Percentiles rank a stretch among this genome's conserved stretches.
These are phyloP conservation scores for Polypedilum vanderplanki DNA, from an alignment of 1,140 invertebrate genomes.

Conservation along the genomic window DNA sequence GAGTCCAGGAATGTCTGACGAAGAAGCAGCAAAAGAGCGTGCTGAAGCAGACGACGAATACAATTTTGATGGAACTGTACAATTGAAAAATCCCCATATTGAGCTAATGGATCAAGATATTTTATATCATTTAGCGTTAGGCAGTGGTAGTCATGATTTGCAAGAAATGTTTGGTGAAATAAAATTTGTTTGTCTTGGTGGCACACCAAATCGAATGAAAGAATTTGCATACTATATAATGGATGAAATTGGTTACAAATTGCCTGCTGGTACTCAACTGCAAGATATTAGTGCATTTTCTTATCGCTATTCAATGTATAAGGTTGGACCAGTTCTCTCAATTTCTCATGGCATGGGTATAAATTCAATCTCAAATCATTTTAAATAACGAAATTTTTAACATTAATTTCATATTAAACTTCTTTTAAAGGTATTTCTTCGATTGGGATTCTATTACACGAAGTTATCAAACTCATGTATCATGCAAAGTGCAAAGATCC, in stretches of 20 bases:
- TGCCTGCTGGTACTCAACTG: constrained; percentile 78
- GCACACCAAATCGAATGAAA: constrained; percentile 90
- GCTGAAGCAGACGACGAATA: too few relatives aligned
- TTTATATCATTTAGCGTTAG: constrained; percentile 87
- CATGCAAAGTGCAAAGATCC: constrained; percentile 63
- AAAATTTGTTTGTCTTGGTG: constrained; percentile 98
- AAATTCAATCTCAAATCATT: too few relatives aligned
- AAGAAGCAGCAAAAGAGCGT: too few relatives aligned
- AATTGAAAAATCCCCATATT: constrained; percentile 78
- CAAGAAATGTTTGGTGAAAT: constrained; percentile 95
- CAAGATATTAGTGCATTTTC: constrained; percentile 86
- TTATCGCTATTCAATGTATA: constrained; percentile 94
- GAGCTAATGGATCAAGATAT: constrained; percentile 90
- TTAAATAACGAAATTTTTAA: too few relatives aligned
- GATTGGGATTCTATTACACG: constrained; percentile 69
- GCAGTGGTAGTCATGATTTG: constrained; percentile 83
- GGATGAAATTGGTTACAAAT: constrained; percentile 81
- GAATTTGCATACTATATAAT: constrained; percentile 87
- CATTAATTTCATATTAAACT: too few relatives aligned
- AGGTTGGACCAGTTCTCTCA: constrained; percentile 47
- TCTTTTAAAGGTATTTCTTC: too few relatives aligned
- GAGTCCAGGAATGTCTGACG: too few relatives aligned
- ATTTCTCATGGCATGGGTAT: constrained; percentile 72
- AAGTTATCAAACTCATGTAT: constrained; percentile 69
- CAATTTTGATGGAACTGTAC: constrained; percentile 67